phyloP scores from a whole-genome alignment of 2,113 vertebrate genomes.

The Antigone vipio region DNA sequence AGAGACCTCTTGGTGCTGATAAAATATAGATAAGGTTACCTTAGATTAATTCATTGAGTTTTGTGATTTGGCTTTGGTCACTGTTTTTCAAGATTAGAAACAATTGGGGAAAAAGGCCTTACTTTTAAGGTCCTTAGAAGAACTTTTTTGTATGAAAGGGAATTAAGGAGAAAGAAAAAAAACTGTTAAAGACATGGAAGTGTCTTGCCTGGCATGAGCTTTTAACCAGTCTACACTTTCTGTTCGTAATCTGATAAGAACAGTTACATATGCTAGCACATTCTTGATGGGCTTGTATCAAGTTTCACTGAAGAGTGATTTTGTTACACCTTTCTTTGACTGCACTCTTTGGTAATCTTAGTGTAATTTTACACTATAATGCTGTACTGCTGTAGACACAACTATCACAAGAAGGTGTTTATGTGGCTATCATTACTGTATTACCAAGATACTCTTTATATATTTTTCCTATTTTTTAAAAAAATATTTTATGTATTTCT shows the following conservation, averaged over 20 bases:
- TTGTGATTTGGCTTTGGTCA: constrained; percentile 13
- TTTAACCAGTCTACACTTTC: not conserved
- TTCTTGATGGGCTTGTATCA: not conserved
- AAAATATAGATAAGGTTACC: not conserved
- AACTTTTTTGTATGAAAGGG: not conserved
- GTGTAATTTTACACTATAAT: not conserved
- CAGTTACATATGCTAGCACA: not conserved
- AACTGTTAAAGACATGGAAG: not conserved
- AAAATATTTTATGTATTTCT: not conserved
- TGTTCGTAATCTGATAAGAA: not conserved
- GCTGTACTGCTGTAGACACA: not conserved
- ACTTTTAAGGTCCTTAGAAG: not conserved
- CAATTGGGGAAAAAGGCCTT: not conserved
- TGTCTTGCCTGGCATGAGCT: not conserved
- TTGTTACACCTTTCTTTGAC: not conserved
- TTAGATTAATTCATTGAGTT: not conserved
- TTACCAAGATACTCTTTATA: not conserved
- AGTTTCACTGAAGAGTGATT: not conserved
- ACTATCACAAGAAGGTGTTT: not conserved
- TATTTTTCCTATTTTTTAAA: no score
- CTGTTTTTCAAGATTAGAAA: not conserved
- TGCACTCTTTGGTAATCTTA: not conserved
- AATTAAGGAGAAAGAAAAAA: not conserved
- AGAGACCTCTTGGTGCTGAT: not conserved
- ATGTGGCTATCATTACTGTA: not conserved